Conservation (phyloP, 2,888 invertebrate species). For the Epinotia brunnichana region DNA sequence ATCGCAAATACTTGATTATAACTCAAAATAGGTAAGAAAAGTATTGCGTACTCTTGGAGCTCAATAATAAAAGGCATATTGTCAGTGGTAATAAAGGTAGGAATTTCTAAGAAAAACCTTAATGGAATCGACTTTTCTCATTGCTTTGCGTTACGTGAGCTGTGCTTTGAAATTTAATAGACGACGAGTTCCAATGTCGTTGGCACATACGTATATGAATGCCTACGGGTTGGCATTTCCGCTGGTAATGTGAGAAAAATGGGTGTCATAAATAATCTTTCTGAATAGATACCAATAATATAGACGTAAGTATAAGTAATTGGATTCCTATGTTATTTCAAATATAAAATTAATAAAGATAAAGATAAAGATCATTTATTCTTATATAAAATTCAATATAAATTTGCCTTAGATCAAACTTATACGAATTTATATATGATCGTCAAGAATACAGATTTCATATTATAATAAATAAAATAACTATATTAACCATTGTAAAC, state of each 20-base stretch:
- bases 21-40: not conserved
- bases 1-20: not conserved
- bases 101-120: constrained; percentile 16
- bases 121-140: not conserved
- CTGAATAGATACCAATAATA: constrained; percentile 7
- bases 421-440: too few relatives aligned
- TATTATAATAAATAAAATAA: too few relatives aligned
- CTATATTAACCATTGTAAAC: too few relatives aligned
- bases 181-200: constrained; percentile 23
- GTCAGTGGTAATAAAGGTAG: constrained; percentile 2
- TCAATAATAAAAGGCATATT: constrained; percentile 1
- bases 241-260: constrained; percentile 14
- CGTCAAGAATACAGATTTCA: too few relatives aligned
- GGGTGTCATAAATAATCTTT: constrained; percentile 1
- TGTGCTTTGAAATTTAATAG: constrained; percentile 38
- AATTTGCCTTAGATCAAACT: too few relatives aligned
- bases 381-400: too few relatives aligned
- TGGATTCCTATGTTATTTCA: not conserved
- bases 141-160: constrained; percentile 17
- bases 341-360: too few relatives aligned
- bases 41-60: not conserved
- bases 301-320: not conserved
- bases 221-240: constrained; percentile 25
- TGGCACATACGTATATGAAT: constrained; percentile 16
- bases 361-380: too few relatives aligned